Evolutionary conservation across 1,140 invertebrate genomes (phyloP).

Genomic region (Trichonephila clavipes): DNA sequence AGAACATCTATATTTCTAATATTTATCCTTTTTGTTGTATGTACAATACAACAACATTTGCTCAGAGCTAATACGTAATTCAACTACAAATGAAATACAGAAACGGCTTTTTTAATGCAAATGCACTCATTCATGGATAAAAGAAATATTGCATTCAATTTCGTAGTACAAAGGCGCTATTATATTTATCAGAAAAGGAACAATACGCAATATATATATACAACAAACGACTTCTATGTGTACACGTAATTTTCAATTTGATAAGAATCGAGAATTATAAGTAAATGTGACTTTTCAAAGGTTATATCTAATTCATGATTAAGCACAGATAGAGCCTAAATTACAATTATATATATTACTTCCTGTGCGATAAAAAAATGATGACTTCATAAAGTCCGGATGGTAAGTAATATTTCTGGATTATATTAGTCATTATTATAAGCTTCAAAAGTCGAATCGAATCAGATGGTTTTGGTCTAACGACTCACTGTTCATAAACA

Average conservation of each 20-base stretch:
- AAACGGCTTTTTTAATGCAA: neutral
- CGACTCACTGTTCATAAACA: neutral
- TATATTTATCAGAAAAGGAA: constrained; percentile 8
- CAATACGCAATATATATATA: neutral
- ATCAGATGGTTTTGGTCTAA: neutral
- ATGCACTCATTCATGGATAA: neutral
- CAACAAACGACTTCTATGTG: neutral
- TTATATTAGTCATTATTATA: neutral
- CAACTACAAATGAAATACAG: neutral
- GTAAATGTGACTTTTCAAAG: neutral
- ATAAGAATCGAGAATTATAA: neutral
- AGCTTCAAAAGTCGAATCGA: neutral
- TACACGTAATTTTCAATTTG: constrained; percentile 8
- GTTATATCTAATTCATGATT: constrained; percentile 12
- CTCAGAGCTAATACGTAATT: neutral
- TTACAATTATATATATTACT: constrained; percentile 29
- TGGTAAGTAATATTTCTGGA: neutral
- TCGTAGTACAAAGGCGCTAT: neutral
- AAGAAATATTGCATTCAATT: constrained; percentile 22
- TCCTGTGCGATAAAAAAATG: neutral
- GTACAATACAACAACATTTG: too few species aligned
- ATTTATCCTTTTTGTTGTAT: too few species aligned
- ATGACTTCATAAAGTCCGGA: neutral
- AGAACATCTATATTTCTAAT: too few species aligned
- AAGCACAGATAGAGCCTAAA: neutral